Percentiles rank a stretch among this genome's conserved stretches.
Conservation (phyloP, 2,888 invertebrate genomes). For the Drosophila glabriapex region DNA sequence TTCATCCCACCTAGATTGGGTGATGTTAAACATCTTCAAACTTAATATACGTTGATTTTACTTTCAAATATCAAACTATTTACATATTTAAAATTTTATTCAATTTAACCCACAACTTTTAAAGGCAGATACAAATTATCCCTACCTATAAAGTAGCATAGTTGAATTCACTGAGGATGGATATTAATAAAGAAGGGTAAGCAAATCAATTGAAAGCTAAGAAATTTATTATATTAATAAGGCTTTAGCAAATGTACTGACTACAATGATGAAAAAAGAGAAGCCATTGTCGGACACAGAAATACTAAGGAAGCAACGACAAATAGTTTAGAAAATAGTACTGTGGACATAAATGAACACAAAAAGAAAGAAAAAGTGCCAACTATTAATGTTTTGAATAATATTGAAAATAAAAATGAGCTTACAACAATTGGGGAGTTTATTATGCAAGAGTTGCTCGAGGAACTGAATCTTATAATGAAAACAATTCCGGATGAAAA, state of each 20-base stretch:
- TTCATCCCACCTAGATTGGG: neutral
- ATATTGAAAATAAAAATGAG: neutral
- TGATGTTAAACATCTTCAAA: neutral
- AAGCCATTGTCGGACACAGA: neutral
- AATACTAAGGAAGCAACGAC: neutral
- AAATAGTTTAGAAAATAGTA: neutral
- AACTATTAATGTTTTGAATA: neutral
- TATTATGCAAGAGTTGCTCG: neutral
- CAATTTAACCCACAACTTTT: neutral
- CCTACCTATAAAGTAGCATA: neutral
- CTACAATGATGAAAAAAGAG: neutral
- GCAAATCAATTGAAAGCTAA: neutral
- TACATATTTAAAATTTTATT: neutral
- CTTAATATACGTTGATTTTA: conserved; percentile 6
- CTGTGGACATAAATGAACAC: neutral
- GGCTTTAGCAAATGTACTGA: neutral
- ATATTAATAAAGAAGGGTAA: conserved; percentile 12
- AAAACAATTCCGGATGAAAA: neutral
- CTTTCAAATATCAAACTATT: neutral
- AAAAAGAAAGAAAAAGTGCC: neutral
- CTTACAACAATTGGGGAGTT: neutral
- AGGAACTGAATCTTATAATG: neutral
- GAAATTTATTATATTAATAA: neutral
- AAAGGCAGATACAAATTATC: neutral
- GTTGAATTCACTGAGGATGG: neutral